Base-by-base conservation (phyloP, 1,140 invertebrate species). In the Drosophila watanabei region DNA sequence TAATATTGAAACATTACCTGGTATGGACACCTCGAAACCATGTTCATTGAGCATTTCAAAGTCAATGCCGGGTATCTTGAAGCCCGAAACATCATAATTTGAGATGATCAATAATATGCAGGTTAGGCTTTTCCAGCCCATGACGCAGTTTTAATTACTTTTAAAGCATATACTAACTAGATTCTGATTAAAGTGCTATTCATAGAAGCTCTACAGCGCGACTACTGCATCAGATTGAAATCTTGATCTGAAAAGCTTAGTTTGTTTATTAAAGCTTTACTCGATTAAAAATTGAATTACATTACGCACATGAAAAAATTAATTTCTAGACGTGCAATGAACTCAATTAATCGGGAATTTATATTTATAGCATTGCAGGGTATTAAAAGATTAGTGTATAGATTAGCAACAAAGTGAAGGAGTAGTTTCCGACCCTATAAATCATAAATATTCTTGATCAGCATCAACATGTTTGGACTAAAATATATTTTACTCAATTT, bases 1-100 rank as follows among this genome's bases (percentile, higher is more conserved):
- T 7, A n/a, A 16, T 2, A 24, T 10, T 4, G 4, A 32, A 41
- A 35, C 24, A 14, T 30, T 61, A 92, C 91, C 80, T 64, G 91
- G 91, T 59, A 92, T 79, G 14, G 91, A 92, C 5, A 92, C 80
- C 13, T 73, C 54, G 33, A 92, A 91, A 16, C 82, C 88, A 9
- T 33, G 30, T 24, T 89, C 65, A 10, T 60, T 41, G 3, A 87
- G 46, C 39, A 84, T 33, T 58, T 84, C 69, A 18, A 92, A 72
- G 13, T 82, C 39, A 32, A 89, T 58, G 20, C n/a, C 63, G n/a
- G 87, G 87, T 46, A 90, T 61, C 24, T 77, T 71, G 45, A 71
- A 90, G 13, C 75, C 68, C 35, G 13, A 28, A 46, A 51, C 64
- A 49, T 18, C 46, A 39, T 14, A 13, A 41, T 39, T 61, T 20